Conservation (phyloP, 2,888 invertebrate species). For the Ophonus ardosiacus region DNA sequence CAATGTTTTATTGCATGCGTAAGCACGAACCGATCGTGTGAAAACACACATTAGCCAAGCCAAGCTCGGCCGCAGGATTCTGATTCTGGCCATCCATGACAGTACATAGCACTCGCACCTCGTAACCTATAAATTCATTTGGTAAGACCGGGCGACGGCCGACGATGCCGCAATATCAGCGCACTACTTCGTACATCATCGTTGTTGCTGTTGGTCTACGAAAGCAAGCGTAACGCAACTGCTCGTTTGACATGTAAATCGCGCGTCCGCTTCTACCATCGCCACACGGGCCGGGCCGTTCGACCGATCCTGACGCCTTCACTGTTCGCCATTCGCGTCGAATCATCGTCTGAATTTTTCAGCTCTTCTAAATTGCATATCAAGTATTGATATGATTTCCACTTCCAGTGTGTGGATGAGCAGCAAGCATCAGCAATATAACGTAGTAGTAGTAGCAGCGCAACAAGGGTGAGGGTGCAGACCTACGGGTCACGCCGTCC, state of each 20-base stretch:
- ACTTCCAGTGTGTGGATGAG: constrained; percentile 65
- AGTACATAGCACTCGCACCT: no score
- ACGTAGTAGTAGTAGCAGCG: constrained; percentile 7
- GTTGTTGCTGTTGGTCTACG: constrained; percentile 9
- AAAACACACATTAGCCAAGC: constrained; percentile 60
- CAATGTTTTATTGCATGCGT: constrained; percentile 67
- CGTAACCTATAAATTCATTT: constrained; percentile 35
- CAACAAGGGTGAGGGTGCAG: constrained; percentile 42
- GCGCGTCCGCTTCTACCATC: constrained; percentile 35
- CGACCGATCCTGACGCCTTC: background rate
- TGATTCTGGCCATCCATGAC: constrained; percentile 1
- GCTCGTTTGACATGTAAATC: constrained; percentile 56
- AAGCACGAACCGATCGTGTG: constrained; percentile 67
- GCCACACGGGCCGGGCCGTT: background rate
- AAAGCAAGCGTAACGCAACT: background rate
- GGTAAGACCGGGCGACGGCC: constrained; percentile 47
- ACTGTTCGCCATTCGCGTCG: constrained; percentile 14
- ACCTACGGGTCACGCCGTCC: background rate
- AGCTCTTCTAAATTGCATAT: constrained; percentile 73
- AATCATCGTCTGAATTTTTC: constrained; percentile 71
- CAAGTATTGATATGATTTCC: constrained; percentile 73
- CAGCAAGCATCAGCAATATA: constrained; percentile 7
- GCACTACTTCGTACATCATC: background rate
- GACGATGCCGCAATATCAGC: constrained; percentile 39
- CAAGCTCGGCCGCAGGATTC: constrained; percentile 32